Evolutionary conservation across 2,797 vertebrate species (phyloP).

Genomic region (Catamblyrhynchus diadema): DNA sequence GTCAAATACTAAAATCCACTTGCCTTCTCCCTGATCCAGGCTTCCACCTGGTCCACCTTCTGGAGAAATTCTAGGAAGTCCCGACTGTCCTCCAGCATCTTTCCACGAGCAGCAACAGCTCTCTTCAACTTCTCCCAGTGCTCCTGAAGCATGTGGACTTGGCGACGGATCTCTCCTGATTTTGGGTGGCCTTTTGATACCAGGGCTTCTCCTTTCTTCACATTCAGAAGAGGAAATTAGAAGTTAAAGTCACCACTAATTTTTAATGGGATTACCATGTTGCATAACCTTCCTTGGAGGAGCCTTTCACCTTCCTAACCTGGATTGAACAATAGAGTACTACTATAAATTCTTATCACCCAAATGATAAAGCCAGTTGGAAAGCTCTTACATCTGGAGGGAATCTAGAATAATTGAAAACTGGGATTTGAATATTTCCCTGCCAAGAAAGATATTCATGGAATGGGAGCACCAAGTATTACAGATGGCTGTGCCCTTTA

Average conservation of each 20-base stretch:
- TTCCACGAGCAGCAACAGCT: slow-evolving; percentile 75
- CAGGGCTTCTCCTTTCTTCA: slow-evolving; percentile 81
- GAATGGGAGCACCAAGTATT: background rate
- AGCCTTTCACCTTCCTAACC: background rate
- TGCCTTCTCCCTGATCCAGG: slow-evolving; percentile 91
- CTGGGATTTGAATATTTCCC: background rate
- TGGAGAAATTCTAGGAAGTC: slow-evolving; percentile 89
- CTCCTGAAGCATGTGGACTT: slow-evolving; percentile 68
- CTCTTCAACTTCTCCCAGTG: slow-evolving; percentile 83
- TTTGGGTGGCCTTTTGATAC: slow-evolving; percentile 71
- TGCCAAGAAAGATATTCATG: background rate
- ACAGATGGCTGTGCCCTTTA: background rate
- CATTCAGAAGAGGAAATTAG: background rate
- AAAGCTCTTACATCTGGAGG: background rate
- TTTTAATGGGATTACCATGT: background rate
- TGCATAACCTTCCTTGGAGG: background rate
- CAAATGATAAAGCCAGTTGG: background rate
- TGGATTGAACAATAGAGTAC: background rate
- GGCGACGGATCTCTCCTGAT: slow-evolving; percentile 74
- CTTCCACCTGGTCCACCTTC: slow-evolving; percentile 86
- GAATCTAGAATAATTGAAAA: background rate
- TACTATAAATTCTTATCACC: background rate
- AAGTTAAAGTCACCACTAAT: background rate
- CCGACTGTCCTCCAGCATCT: slow-evolving; percentile 81
- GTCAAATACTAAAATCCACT: background rate